Evolutionary conservation across 2,888 invertebrate genomes (phyloP).

Genomic region (Tipula lateralis): DNA sequence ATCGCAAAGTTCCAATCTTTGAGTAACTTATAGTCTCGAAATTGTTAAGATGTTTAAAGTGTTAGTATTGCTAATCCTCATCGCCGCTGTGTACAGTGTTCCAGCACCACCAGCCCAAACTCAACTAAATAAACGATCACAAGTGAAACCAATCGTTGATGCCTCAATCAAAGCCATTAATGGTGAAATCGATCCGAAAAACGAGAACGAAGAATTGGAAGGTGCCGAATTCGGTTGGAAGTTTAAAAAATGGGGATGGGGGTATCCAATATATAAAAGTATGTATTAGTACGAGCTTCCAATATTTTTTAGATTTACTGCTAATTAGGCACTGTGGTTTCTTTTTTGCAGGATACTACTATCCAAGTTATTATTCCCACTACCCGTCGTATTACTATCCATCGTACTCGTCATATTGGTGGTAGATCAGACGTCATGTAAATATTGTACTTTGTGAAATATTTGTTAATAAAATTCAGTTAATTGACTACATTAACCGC

Average conservation of each 20-base stretch:
- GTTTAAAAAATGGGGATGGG: background rate
- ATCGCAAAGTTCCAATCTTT: no score
- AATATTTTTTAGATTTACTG: no score
- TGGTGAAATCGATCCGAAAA: background rate
- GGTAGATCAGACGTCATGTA: no score
- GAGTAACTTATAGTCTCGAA: no score
- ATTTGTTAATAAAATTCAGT: no score
- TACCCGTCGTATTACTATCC: background rate
- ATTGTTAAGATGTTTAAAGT: background rate
- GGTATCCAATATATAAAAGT: background rate
- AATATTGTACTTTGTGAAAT: no score
- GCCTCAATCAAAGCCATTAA: background rate
- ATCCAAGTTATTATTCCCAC: background rate
- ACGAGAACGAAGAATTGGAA: background rate
- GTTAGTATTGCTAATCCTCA: background rate
- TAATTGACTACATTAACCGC: no score
- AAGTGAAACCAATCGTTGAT: background rate
- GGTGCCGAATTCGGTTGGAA: background rate
- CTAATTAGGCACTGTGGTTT: no score
- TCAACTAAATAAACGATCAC: background rate
- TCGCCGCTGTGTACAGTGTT: background rate
- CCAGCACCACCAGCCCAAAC: background rate
- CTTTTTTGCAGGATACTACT: background rate
- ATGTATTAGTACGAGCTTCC: background rate
- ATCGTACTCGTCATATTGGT: background rate